Evolutionary conservation across 2,888 invertebrate species (phyloP).

Genomic region (Campoplex nolae): DNA sequence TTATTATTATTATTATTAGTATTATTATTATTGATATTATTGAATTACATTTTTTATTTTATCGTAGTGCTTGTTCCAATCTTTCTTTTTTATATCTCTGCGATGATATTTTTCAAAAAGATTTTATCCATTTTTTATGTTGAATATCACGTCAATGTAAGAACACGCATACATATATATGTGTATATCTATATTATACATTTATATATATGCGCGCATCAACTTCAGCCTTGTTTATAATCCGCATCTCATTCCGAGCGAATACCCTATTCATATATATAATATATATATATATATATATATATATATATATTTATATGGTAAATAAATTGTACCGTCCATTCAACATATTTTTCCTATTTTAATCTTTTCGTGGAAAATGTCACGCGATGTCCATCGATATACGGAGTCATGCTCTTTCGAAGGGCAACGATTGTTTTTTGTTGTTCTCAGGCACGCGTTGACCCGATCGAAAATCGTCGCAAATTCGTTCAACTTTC

Average conservation of each 20-base stretch:
- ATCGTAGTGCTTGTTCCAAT: conserved; percentile 37
- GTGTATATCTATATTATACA: not conserved
- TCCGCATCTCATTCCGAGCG: conserved; percentile 28
- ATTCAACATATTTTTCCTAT: conserved; percentile 15
- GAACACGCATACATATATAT: conserved; percentile 57
- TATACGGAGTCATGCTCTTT: no score
- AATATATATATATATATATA: not conserved
- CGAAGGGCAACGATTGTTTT: no score
- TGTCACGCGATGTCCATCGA: not conserved
- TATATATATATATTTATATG: no score
- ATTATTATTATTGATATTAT: conserved; percentile 6
- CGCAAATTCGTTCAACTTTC: no score
- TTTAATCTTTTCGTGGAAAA: not conserved
- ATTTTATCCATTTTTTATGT: conserved; percentile 53
- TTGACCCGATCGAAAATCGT: no score
- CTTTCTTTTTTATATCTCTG: conserved; percentile 36
- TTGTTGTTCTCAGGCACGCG: no score
- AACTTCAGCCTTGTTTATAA: conserved; percentile 67
- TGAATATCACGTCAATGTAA: conserved; percentile 60
- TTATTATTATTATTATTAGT: not conserved
- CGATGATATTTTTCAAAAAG: conserved; percentile 58
- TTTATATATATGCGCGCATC: conserved; percentile 10
- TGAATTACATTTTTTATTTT: conserved; percentile 51
- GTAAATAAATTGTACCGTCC: conserved; percentile 21
- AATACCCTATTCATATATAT: conserved; percentile 19